phyloP scores from a whole-genome alignment of 2,888 invertebrate genomes.

The Drosophila hamatofila region DNA sequence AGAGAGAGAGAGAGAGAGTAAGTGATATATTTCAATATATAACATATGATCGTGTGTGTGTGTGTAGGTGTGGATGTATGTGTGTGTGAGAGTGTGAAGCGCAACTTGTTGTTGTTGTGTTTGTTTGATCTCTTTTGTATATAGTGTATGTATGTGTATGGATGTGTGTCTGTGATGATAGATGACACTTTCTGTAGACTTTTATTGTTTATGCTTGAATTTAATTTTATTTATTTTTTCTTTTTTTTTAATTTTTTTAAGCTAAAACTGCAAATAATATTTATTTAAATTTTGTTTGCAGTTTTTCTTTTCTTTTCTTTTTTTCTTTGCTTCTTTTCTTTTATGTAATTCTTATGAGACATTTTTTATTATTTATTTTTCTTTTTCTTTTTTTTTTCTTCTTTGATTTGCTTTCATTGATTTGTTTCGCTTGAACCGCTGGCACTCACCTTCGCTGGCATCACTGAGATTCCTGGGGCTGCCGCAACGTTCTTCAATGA shows the following conservation, averaged over 20 bases:
- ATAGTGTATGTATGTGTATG: slow-evolving; percentile 32
- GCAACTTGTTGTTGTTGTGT: slow-evolving; percentile 48
- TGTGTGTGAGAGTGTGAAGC: slow-evolving; percentile 34
- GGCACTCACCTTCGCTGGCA: slow-evolving; percentile 94
- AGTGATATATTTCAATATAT: slow-evolving; percentile 54
- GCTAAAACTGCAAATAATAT: slow-evolving; percentile 28
- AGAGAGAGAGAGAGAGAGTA: slow-evolving; percentile 53
- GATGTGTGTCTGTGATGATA: slow-evolving; percentile 55
- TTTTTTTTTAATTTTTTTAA: slow-evolving; percentile 6
- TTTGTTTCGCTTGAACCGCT: slow-evolving; percentile 36
- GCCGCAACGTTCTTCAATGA: slow-evolving; percentile 98
- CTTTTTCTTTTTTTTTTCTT: slow-evolving; percentile 7
- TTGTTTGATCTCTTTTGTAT: neutral
- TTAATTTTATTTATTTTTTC: slow-evolving; percentile 26
- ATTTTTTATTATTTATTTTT: slow-evolving; percentile 15
- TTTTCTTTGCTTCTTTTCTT: slow-evolving; percentile 8
- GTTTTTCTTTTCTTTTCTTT: slow-evolving; percentile 3
- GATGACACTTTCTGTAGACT: slow-evolving; percentile 62
- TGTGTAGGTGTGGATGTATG: slow-evolving; percentile 19
- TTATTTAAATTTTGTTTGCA: slow-evolving; percentile 12
- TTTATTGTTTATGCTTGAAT: slow-evolving; percentile 56
- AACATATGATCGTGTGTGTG: slow-evolving; percentile 36
- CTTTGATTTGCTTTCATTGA: slow-evolving; percentile 2
- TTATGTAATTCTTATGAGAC: slow-evolving; percentile 1
- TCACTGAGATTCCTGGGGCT: slow-evolving; percentile 95